phyloP scores from a whole-genome alignment of 2,113 vertebrate genomes.

The Thymallus thymallus region DNA sequence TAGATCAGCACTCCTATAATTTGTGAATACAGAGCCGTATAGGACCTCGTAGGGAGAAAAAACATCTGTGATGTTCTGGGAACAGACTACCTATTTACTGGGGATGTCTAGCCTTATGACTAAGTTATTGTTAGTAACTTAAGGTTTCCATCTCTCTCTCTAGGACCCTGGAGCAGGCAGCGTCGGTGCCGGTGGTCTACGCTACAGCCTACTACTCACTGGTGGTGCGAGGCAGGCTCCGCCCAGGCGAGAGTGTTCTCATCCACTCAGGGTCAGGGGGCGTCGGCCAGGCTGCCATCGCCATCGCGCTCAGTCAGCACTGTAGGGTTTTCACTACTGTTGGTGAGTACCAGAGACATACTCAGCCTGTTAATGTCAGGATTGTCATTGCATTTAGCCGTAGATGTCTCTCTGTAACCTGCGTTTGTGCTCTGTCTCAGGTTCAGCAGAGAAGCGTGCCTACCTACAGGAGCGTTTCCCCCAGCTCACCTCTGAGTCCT shows the following conservation, averaged over 20 bases:
- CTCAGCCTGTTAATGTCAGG: background rate
- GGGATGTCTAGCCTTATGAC: background rate
- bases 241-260: slow-evolving; percentile 81
- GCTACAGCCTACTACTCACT: slow-evolving; percentile 92
- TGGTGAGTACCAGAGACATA: slow-evolving; percentile 72
- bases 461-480: slow-evolving; percentile 90
- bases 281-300: slow-evolving; percentile 93
- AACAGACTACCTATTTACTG: background rate
- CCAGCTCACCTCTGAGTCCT: slow-evolving; percentile 79
- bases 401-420: too few species aligned
- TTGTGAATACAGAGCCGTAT: background rate
- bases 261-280: slow-evolving; percentile 96
- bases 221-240: slow-evolving; percentile 84
- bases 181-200: slow-evolving; percentile 92
- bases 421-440: slow-evolving; percentile 55
- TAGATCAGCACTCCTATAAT: too few species aligned
- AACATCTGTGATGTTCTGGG: too few species aligned
- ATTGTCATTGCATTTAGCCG: too few species aligned
- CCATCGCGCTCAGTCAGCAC: slow-evolving; percentile 88
- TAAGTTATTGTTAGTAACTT: background rate
- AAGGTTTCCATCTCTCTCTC: background rate
- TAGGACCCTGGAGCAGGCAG: slow-evolving; percentile 93
- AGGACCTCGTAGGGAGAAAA: too few species aligned
- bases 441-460: slow-evolving; percentile 83
- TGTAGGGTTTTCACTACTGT: slow-evolving; percentile 92